Percentiles rank a stretch among this genome's conserved stretches.
Evolutionary conservation across 2,113 vertebrate genomes (phyloP).

Genomic region (Platichthys stellatus): DNA sequence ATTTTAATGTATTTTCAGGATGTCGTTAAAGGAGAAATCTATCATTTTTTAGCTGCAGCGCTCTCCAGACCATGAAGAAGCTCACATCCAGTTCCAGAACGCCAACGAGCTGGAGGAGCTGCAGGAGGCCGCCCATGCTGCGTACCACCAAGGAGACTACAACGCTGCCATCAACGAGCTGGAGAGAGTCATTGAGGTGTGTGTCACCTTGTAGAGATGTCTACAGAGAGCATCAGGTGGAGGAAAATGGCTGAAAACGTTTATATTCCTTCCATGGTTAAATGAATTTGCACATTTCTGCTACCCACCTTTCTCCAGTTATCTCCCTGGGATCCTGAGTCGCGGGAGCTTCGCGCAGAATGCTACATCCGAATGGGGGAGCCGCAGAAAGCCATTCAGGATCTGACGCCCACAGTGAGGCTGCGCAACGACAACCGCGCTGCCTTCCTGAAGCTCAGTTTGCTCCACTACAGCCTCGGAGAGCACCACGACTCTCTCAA

Average conservation of each 20-base stretch:
- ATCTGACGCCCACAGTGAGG: constrained; percentile 82
- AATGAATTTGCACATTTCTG: neutral
- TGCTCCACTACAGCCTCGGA: constrained; percentile 84
- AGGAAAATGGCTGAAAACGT: neutral
- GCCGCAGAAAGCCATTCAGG: constrained; percentile 84
- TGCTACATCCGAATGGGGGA: constrained; percentile 84
- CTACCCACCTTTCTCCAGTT: constrained; percentile 65
- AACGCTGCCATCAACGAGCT: constrained; percentile 69
- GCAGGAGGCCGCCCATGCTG: constrained; percentile 76
- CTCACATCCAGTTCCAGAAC: constrained; percentile 78
- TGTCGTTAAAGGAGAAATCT: neutral
- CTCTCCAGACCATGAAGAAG: constrained; percentile 79
- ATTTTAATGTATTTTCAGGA: neutral
- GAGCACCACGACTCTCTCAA: constrained; percentile 85
- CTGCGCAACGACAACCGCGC: constrained; percentile 87
- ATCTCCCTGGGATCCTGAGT: constrained; percentile 85
- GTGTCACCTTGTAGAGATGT: neutral
- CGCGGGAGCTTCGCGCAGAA: constrained; percentile 84
- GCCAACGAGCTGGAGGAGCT: constrained; percentile 78
- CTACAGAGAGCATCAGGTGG: neutral
- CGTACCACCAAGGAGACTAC: constrained; percentile 81
- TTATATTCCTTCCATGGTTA: neutral
- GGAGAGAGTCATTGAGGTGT: constrained; percentile 84
- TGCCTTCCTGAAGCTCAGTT: constrained; percentile 85
- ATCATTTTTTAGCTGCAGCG: constrained; percentile 74